Base-by-base conservation (phyloP, 2,797 vertebrate genomes). In the Furcifer pardalis region DNA sequence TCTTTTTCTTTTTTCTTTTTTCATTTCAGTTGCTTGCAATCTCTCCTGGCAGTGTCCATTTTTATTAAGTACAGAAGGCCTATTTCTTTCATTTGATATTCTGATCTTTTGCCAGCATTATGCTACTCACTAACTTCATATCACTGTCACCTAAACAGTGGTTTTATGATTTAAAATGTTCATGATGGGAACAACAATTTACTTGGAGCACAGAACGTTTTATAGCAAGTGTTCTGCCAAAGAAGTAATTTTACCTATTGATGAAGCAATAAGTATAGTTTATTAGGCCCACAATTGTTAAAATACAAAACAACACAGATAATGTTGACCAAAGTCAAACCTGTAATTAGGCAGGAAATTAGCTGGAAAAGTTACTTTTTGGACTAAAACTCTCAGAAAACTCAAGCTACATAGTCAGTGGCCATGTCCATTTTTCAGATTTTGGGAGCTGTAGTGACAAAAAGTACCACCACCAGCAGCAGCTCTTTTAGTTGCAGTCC, bases 21-120 rank as follows among this genome's bases (percentile, higher is more conserved):
- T 66, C 40, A 46, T 60, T 32, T 78, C 6, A 46, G 42, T 84
- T 84, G 23, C 37, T 71, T 77, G 73, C 77, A 77, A 81, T 69
- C 37, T 76, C 65, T 56, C 62, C 73, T 86, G 79, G 73, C 84
- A 91, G 80, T 84, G 79, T 46, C 88, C 89, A 87, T 89, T 81
- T 76, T 90, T 78, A 83, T 77, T 81, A 89, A 89, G 82, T 74
- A 78, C 15, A 32, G 3, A n/a, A 35, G 73, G 23, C 59, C 72
- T 44, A 60, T 44, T 66, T 78, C 12, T 87, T 89, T 84, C 84
- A 79, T 92, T 84, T 76, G 73, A 52, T 82, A 21, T 60, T 56
- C 46, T 79, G 12, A 69, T 90, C 85, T 89, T 82, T 87, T 87
- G 79, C 72, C 30, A 69, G 21, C 56, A 80, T 91, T 88, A 85